Conservation (phyloP, 2,797 vertebrate genomes). For the Euthynnus affinis region DNA sequence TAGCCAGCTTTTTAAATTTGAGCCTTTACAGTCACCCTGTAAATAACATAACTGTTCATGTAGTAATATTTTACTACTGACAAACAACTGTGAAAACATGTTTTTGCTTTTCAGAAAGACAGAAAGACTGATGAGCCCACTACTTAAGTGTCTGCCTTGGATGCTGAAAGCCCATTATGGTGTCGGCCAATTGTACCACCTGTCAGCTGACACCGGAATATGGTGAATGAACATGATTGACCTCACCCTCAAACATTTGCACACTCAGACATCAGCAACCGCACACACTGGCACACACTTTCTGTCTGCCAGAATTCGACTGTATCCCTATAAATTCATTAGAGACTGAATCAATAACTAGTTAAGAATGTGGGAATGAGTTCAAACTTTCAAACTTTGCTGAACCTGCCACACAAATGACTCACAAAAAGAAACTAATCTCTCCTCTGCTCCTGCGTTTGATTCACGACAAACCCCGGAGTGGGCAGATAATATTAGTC, state of each 20-base stretch:
- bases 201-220: background rate
- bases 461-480: background rate
- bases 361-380: constrained; percentile 24
- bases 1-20: background rate
- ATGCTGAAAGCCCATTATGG: background rate
- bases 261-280: background rate
- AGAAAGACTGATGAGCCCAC: no score
- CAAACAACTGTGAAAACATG: no score
- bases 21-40: background rate
- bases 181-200: background rate
- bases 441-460: background rate
- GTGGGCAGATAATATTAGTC: constrained; percentile 23
- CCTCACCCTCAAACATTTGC: background rate
- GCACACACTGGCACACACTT: background rate
- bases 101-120: no score
- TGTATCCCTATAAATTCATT: constrained; percentile 28
- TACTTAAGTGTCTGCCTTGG: background rate
- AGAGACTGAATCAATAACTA: constrained; percentile 25
- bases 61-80: no score
- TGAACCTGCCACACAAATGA: background rate
- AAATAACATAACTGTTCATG: background rate
- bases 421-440: background rate
- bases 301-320: background rate
- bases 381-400: constrained; percentile 25
- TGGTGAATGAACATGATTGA: background rate